A percentile compares a stretch with the other conserved stretches of the same genome.
These are phyloP conservation scores for Archilochus colubris DNA, from an alignment of 2,113 vertebrate species.

Conservation along the genomic window DNA sequence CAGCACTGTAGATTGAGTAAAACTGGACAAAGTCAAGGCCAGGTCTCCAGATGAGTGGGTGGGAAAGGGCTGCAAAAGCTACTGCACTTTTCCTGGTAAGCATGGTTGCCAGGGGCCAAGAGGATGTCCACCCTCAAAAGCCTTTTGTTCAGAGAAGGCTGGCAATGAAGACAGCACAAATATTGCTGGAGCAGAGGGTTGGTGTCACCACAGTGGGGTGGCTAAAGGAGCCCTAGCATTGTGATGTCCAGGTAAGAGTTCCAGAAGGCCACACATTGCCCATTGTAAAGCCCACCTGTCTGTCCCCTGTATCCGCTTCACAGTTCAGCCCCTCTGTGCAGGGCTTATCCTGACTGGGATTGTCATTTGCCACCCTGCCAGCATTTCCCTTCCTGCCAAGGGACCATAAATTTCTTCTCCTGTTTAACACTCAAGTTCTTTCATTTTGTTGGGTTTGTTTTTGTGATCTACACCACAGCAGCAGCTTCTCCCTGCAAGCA, in stretches of 20 bases:
- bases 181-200: neutral
- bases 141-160: neutral
- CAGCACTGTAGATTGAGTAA: neutral
- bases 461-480: neutral
- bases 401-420: neutral
- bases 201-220: neutral
- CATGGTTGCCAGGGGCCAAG: neutral
- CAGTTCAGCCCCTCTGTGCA: neutral
- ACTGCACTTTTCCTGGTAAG: neutral
- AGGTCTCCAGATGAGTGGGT: neutral
- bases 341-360: neutral
- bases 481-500: neutral
- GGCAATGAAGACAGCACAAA: neutral
- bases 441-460: neutral
- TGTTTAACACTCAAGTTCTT: neutral
- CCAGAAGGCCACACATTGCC: neutral
- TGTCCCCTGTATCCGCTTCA: neutral
- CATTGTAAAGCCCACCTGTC: neutral
- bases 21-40: neutral
- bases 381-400: neutral
- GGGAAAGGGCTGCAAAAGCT: neutral
- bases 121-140: neutral
- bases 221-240: neutral
- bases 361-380: neutral
- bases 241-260: neutral